Conservation (phyloP, 2,797 vertebrate species). For the Poeciliopsis presidionis region DNA sequence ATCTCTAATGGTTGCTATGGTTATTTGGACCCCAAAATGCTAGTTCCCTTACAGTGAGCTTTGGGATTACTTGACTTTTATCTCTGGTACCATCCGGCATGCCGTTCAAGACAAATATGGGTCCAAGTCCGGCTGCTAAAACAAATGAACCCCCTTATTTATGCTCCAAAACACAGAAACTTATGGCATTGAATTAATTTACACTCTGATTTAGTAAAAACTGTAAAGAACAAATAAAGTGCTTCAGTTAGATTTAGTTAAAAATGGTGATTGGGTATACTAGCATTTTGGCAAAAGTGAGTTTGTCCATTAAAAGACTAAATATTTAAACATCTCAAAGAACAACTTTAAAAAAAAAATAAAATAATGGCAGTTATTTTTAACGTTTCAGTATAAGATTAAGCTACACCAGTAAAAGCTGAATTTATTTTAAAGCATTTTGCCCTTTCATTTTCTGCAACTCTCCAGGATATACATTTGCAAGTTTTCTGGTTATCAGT, state of each 20-base stretch:
- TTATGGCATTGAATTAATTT: neutral
- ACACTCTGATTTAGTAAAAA: neutral
- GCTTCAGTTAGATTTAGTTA: neutral
- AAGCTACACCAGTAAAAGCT: neutral
- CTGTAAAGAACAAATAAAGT: neutral
- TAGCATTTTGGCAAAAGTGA: neutral
- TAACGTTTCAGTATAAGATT: neutral
- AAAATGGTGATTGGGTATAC: neutral
- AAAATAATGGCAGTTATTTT: neutral
- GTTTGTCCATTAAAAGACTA: neutral
- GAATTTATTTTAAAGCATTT: neutral
- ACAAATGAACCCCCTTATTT: neutral
- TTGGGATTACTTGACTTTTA: neutral
- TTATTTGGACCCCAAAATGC: neutral
- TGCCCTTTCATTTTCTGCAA: neutral
- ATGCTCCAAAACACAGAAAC: neutral
- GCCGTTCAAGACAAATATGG: neutral
- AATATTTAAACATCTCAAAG: neutral
- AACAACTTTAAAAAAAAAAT: neutral
- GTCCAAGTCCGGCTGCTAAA: neutral
- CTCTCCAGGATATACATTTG: neutral
- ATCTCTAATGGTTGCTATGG: neutral
- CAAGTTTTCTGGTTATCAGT: slow-evolving; percentile 19
- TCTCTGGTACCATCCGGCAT: neutral
- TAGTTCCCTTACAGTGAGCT: neutral